Percentiles rank a stretch among this genome's conserved stretches.
Evolutionary conservation across 2,888 invertebrate genomes (phyloP).

Genomic region (Cephus pulcher): DNA sequence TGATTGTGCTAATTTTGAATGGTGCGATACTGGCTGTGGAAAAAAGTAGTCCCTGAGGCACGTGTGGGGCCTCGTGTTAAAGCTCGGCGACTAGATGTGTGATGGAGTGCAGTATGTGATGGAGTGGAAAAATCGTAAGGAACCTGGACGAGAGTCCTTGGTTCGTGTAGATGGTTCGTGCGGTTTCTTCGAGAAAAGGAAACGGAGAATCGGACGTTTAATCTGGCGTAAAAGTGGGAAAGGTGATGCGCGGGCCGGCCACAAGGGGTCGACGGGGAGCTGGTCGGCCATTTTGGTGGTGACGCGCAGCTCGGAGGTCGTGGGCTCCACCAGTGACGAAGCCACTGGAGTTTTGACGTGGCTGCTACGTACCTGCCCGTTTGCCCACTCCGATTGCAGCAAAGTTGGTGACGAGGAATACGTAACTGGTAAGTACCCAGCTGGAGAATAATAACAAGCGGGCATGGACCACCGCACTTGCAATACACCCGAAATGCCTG

Average conservation of each 20-base stretch:
- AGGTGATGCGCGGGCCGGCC: constrained; percentile 4
- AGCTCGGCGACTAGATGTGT: background rate
- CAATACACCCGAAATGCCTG: constrained; percentile 36
- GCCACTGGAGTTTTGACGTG: constrained; percentile 90
- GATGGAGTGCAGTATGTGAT: background rate
- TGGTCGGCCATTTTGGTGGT: constrained; percentile 77
- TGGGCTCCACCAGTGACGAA: constrained; percentile 82
- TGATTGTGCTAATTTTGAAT: constrained; percentile 23
- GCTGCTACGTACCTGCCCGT: constrained; percentile 92
- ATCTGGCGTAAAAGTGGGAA: constrained; percentile 3
- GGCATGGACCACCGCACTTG: constrained; percentile 67
- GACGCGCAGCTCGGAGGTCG: constrained; percentile 82
- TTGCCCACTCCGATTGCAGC: constrained; percentile 94
- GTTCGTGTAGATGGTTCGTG: background rate
- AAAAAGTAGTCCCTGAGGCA: constrained; percentile 12
- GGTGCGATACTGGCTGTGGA: constrained; percentile 12
- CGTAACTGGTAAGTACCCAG: constrained; percentile 91
- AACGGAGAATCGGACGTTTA: background rate
- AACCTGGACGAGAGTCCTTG: background rate
- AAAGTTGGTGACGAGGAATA: constrained; percentile 95
- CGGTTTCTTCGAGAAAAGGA: background rate
- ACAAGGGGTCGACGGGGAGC: constrained; percentile 13
- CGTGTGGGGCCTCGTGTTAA: background rate
- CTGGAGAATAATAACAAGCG: constrained; percentile 73
- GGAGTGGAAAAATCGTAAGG: constrained; percentile 1